Evolutionary conservation across 2,888 invertebrate species (phyloP).

Genomic region (Lysandra coridon): DNA sequence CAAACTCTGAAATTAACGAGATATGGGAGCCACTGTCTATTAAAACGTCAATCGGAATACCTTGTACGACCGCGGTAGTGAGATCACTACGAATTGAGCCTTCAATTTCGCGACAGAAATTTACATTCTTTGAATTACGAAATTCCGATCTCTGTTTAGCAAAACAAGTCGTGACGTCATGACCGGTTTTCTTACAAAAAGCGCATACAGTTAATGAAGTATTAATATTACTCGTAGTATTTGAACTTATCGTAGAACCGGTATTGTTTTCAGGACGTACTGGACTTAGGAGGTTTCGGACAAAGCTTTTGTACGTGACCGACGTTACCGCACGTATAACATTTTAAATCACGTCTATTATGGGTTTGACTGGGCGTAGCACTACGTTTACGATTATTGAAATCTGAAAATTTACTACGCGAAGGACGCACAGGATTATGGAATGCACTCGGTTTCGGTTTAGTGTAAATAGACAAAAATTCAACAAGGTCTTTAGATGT

Average conservation of each 20-base stretch:
- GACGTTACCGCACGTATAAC: too few relatives aligned
- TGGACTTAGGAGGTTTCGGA: background rate
- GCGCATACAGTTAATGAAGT: background rate
- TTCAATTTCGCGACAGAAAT: constrained; percentile 2
- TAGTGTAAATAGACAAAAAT: too few relatives aligned
- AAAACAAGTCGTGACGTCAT: background rate
- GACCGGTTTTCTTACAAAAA: background rate
- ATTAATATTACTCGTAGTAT: background rate
- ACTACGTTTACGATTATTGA: too few relatives aligned
- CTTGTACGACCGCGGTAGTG: constrained; percentile 32
- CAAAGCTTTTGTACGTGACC: background rate
- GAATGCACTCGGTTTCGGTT: too few relatives aligned
- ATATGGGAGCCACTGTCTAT: constrained; percentile 43
- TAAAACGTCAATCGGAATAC: constrained; percentile 40
- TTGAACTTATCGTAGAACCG: background rate
- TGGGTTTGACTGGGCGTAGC: too few relatives aligned
- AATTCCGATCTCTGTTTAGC: constrained; percentile 24
- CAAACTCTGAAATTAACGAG: constrained; percentile 38
- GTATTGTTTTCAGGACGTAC: background rate
- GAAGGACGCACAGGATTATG: too few relatives aligned
- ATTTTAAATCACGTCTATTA: too few relatives aligned
- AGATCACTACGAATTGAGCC: background rate
- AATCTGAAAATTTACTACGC: too few relatives aligned
- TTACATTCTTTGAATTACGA: constrained; percentile 16
- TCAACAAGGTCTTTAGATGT: too few relatives aligned